phyloP scores from a whole-genome alignment of 2,888 invertebrate genomes.

The Brachyptera risi region DNA sequence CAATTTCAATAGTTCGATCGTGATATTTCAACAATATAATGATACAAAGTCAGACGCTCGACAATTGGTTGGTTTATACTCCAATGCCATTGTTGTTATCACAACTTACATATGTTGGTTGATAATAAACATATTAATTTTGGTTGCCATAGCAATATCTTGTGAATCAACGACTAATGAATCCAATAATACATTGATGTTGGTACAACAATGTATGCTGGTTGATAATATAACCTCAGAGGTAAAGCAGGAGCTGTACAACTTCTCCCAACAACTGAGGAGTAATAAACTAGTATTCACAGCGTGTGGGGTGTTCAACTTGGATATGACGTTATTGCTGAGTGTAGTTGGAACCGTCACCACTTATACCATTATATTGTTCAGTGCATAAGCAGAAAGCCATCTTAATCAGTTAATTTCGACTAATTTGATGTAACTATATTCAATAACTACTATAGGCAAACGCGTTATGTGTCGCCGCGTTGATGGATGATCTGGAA shows the following conservation, averaged over 20 bases:
- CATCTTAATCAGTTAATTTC: too few species aligned
- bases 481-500: too few species aligned
- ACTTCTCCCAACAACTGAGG: background rate
- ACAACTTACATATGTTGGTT: too few species aligned
- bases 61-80: too few species aligned
- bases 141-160: background rate
- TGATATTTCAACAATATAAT: too few species aligned
- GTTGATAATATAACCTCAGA: background rate
- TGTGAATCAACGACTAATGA: background rate
- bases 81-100: too few species aligned
- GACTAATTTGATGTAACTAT: too few species aligned
- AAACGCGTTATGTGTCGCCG: too few species aligned
- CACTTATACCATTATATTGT: background rate
- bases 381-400: too few species aligned
- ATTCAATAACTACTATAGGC: too few species aligned
- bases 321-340: background rate
- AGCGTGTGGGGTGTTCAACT: too few species aligned
- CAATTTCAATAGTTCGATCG: background rate
- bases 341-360: background rate
- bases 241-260: background rate
- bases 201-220: background rate
- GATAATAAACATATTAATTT: background rate
- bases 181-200: background rate
- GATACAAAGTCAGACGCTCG: background rate
- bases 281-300: background rate